These are phyloP conservation scores for Sinhomidia bicolor DNA, from an alignment of 2,888 invertebrate species.

Conservation along the genomic window DNA sequence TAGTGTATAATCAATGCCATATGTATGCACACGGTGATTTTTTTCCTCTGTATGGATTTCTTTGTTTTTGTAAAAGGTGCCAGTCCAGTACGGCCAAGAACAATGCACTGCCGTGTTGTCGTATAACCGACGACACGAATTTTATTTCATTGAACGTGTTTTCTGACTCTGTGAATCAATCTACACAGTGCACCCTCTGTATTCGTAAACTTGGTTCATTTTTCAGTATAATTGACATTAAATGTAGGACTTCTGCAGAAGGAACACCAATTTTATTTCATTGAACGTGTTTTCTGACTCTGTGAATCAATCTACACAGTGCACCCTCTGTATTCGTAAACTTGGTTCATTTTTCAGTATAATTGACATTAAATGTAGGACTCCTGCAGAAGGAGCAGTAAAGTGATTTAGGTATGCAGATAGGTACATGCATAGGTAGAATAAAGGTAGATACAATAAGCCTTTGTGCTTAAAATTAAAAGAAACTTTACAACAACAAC, in stretches of 20 bases:
- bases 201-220: slow-evolving; percentile 12
- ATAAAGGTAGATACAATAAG: background rate
- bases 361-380: slow-evolving; percentile 51
- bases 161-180: background rate
- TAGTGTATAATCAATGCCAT: no score
- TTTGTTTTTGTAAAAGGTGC: slow-evolving; percentile 29
- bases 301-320: background rate
- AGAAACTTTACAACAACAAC: no score
- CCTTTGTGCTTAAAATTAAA: no score
- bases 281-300: background rate
- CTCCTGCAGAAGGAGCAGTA: background rate
- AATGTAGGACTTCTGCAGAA: background rate
- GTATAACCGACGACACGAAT: background rate
- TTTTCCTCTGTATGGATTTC: background rate
- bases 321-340: slow-evolving; percentile 3
- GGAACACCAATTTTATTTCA: no score
- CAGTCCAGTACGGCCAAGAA: no score
- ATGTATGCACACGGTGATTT: background rate
- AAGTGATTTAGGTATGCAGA: no score
- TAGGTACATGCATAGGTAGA: no score
- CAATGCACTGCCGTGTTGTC: background rate
- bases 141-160: background rate
- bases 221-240: slow-evolving; percentile 60
- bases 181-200: background rate
- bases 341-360: slow-evolving; percentile 39